Percentiles rank a stretch among this genome's conserved stretches.
Conservation (phyloP, 2,797 vertebrate species). For the Moxostoma hubbsi region DNA sequence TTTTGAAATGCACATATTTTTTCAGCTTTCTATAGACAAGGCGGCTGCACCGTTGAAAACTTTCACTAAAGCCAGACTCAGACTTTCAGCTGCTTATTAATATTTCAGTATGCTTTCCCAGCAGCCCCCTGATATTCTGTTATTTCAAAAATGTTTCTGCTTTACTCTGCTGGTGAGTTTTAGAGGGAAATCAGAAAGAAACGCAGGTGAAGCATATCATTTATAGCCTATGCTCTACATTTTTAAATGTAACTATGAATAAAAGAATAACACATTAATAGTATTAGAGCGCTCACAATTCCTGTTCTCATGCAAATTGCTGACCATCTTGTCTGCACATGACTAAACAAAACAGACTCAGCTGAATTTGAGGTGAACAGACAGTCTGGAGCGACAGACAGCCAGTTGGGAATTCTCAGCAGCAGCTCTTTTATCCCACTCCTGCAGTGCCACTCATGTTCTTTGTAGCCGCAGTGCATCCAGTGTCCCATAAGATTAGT, state of each 20-base stretch:
- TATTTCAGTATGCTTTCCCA: constrained; percentile 59
- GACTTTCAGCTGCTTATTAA: constrained; percentile 64
- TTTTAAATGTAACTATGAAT: too few species aligned
- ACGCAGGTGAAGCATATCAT: too few species aligned
- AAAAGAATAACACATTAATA: too few species aligned
- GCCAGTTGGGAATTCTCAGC: background rate
- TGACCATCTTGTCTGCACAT: background rate
- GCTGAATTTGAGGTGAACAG: background rate
- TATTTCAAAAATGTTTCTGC: constrained; percentile 55
- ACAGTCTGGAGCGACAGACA: constrained; percentile 1
- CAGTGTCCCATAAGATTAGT: constrained; percentile 53
- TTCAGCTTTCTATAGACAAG: constrained; percentile 44
- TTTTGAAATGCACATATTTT: constrained; percentile 41
- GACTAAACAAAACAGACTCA: background rate
- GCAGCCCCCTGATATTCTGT: constrained; percentile 53
- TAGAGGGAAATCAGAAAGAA: too few species aligned
- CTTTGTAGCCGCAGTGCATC: constrained; percentile 46
- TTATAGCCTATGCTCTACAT: too few species aligned
- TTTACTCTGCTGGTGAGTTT: constrained; percentile 2
- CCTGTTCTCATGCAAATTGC: too few species aligned
- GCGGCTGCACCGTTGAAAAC: constrained; percentile 43
- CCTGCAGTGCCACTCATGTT: constrained; percentile 39
- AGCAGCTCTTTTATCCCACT: constrained; percentile 35
- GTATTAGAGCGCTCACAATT: too few species aligned
- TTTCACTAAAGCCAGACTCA: constrained; percentile 58